Conservation (phyloP, 2,888 invertebrate species). For the Diogma glabrata region DNA sequence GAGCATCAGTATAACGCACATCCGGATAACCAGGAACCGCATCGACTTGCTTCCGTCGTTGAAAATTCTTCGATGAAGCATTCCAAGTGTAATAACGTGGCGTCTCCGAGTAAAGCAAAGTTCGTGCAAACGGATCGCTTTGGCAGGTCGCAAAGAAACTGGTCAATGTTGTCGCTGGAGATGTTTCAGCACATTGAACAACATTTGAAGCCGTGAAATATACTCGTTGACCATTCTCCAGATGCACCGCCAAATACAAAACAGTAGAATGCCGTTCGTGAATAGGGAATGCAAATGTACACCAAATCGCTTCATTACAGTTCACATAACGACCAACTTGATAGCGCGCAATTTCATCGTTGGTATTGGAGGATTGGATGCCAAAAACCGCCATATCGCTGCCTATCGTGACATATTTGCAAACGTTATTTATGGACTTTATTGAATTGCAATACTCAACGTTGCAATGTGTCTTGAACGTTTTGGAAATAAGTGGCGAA, state of each 20-base stretch:
- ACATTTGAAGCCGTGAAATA: no score
- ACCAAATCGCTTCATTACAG: no score
- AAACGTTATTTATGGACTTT: slow-evolving; percentile 32
- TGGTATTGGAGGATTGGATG: slow-evolving; percentile 13
- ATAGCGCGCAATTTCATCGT: slow-evolving; percentile 11
- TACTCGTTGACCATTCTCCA: no score
- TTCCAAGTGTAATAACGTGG: slow-evolving; percentile 28
- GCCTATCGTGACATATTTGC: slow-evolving; percentile 29
- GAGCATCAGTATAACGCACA: no score
- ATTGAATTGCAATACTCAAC: slow-evolving; percentile 29
- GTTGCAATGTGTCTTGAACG: background rate
- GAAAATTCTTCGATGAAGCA: slow-evolving; percentile 25
- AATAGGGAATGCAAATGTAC: no score
- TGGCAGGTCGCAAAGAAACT: slow-evolving; percentile 15
- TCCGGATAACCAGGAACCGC: slow-evolving; percentile 22
- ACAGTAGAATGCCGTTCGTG: no score
- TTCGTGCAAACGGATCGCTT: slow-evolving; percentile 22
- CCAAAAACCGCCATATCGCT: slow-evolving; percentile 17
- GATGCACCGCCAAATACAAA: no score
- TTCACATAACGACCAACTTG: slow-evolving; percentile 8
- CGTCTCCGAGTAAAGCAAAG: slow-evolving; percentile 27
- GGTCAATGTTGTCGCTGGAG: slow-evolving; percentile 16
- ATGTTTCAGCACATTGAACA: slow-evolving; percentile 11
- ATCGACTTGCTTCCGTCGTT: slow-evolving; percentile 25
- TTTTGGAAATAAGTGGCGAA: slow-evolving; percentile 22